Base-by-base conservation (phyloP, 2,113 vertebrate genomes). In the Pachycephala philippinensis region DNA sequence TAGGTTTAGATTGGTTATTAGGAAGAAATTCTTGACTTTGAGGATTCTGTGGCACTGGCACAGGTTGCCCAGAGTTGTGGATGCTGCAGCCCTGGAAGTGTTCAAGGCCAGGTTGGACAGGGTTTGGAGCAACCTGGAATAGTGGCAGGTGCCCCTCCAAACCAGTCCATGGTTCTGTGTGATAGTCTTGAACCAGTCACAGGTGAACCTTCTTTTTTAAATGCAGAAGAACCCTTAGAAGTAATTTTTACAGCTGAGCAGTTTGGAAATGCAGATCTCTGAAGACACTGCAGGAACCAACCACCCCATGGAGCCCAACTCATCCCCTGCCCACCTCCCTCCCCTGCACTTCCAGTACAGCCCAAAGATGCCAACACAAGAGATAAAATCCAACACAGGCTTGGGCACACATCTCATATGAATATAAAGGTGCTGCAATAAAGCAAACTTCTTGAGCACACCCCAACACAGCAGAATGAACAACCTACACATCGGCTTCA, bases 141-240 rank as follows among this genome's bases (percentile, higher is more conserved):
- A 42, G 40, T 16, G 40, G 14, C 18, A 89, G n/a, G 12, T 54
- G 70, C 35, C n/a, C 70, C 40, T 49, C 13, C 54, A 76, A 24
- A 40, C 17, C 47, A 31, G 31, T 15, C 40, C 1, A 1, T 6
- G 44, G 44, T 6, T 52, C 35, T 15, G 0, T 47, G 47, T 22
- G n/a, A n/a, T 4, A 13, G n/a, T 5, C 20, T 45, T 60, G 7
- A 44, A 47, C 18, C 6, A 88, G 49, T 5, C 49, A 30, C 23
- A 75, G 5, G 35, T 31, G 24, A 85, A 70, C 2, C 21, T n/a
- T 27, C 8, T 24, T 65, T 44, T 81, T 35, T 9, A 27, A 84
- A 71, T 9, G 20, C 53, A 84, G 23, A 23, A 30, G 40, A 83
- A 54, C 3, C 30, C 33, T 50, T 4, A 66, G 19, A 87, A 60